Evolutionary conservation across 2,113 vertebrate species (phyloP), one percentile per base, ranked within the genome.

Genomic region (Gopherus evgoodei): DNA sequence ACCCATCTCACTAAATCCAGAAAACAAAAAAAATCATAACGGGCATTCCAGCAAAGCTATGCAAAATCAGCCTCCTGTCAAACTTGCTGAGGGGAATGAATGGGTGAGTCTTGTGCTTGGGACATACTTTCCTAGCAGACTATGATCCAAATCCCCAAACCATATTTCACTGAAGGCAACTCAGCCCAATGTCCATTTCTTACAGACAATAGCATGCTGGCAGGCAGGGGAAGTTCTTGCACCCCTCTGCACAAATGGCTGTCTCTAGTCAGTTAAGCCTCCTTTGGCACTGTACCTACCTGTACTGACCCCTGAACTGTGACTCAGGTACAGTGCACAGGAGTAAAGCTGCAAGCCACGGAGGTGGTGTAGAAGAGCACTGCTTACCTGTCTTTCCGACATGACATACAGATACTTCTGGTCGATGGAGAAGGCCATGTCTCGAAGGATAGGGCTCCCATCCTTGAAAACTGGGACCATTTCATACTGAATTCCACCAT

Each of bases 381-480:
- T 17, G 82, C 98, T 97, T 97, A 99, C 99, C 99, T 99, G 99
- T 95, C 99, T 98, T 97, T 99, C 99, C 0, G 99, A 99, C 99
- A 99, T 99, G 91, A 99, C 93, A 14, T 99, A 99, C 89, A 99
- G 98, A 96, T 98, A 99, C 98, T 98, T 99, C 90, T 98, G 98
- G 93, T 99, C 99, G 0, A 97, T 97, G 44, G 99, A 99, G 98
- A 99, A 99, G 90, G 99, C 99, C 99, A 99, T 99, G 94, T 99
- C 99, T 84, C 99, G 97, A 86, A 99, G 99, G 91, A 99, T 96
- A 1, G 98, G 98, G 97, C 99, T 99, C 59, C 99, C 99, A 2
- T 99, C 99, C 97, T 99, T 99, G 97, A 99, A 98, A 87, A 99
- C 98, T 1, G 98, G 92, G 93, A 99, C 94, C 10, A 98, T 99